Conservation (phyloP, 2,888 invertebrate species). For the Tenthredo scrophulariae region DNA sequence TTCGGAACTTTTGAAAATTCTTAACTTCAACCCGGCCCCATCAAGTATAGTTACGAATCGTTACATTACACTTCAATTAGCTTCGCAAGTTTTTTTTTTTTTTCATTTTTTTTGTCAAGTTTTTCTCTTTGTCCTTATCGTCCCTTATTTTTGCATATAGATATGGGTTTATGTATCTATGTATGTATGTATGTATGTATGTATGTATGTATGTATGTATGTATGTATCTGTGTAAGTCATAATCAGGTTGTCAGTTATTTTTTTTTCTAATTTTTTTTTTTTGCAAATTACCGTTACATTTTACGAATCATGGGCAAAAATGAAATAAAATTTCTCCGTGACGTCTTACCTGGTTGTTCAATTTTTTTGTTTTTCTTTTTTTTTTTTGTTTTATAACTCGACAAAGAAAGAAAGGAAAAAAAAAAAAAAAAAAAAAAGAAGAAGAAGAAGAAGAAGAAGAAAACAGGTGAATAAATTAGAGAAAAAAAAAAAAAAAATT, state of each 20-base stretch:
- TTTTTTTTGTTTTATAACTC: neutral
- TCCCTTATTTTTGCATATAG: neutral
- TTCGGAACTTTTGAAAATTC: too few species aligned
- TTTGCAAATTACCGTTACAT: neutral
- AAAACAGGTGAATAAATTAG: too few species aligned
- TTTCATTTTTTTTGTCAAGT: neutral
- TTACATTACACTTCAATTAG: neutral
- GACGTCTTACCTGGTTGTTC: slow-evolving; percentile 13
- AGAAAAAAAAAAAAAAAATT: too few species aligned
- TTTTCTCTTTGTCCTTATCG: neutral
- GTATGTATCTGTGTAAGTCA: slow-evolving; percentile 28
- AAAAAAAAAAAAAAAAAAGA: neutral
- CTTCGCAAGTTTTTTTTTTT: neutral
- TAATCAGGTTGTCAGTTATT: slow-evolving; percentile 33
- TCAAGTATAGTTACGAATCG: too few species aligned
- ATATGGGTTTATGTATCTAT: neutral
- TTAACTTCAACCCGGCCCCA: too few species aligned
- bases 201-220: neutral
- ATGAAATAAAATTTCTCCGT: neutral
- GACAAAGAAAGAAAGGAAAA: neutral
- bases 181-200: too few species aligned
- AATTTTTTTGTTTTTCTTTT: slow-evolving; percentile 25
- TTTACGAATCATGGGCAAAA: neutral
- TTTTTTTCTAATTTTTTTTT: neutral
- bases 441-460: neutral